phyloP scores from a whole-genome alignment of 2,888 invertebrate species.

The Geotrupes spiniger region DNA sequence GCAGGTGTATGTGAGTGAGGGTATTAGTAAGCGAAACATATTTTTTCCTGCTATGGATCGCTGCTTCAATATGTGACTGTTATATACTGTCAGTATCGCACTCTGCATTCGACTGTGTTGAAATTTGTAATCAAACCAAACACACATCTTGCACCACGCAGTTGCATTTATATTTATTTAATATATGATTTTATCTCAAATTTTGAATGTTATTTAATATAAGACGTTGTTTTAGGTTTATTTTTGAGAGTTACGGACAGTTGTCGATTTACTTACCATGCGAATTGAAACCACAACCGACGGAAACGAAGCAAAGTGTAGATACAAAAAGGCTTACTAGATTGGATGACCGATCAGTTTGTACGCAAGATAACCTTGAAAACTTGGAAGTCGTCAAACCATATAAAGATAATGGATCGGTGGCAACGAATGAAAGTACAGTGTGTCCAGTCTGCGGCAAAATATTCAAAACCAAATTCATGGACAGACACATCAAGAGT shows the following conservation, averaged over 20 bases:
- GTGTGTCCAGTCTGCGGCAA: conserved; percentile 28
- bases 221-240: conserved; percentile 21
- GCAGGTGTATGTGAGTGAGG: too few species aligned
- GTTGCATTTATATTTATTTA: too few species aligned
- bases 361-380: not conserved
- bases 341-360: not conserved
- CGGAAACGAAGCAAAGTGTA: not conserved
- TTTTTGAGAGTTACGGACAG: conserved; percentile 15
- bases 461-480: conserved; percentile 20
- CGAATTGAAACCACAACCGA: not conserved
- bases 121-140: not conserved
- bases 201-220: conserved; percentile 3
- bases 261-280: conserved; percentile 11
- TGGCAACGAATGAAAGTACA: conserved; percentile 6
- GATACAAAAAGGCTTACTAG: not conserved
- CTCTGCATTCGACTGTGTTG: too few species aligned
- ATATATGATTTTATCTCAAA: too few species aligned
- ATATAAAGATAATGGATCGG: not conserved
- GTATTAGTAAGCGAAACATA: too few species aligned
- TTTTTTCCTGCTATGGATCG: too few species aligned
- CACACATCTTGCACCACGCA: too few species aligned
- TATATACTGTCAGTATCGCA: too few species aligned
- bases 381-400: not conserved
- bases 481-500: conserved; percentile 14
- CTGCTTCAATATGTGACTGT: too few species aligned